These are phyloP conservation scores for Anarrhichthys ocellatus DNA, from an alignment of 2,113 vertebrate species.

Conservation along the genomic window DNA sequence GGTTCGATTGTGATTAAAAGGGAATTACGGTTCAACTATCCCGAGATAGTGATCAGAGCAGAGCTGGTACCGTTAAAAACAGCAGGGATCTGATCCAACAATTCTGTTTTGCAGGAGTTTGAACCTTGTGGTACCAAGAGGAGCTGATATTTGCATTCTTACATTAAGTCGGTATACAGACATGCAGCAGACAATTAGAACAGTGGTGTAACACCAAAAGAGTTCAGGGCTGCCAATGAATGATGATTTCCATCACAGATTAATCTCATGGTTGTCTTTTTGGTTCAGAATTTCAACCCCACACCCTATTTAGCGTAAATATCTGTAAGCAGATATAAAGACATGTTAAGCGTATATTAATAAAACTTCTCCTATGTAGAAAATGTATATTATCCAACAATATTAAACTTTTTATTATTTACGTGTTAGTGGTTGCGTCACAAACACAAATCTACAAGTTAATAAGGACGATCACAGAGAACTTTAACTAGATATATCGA, in stretches of 20 bases:
- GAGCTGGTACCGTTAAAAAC: neutral
- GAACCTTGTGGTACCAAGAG: neutral
- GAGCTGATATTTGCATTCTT: neutral
- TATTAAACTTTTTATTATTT: neutral
- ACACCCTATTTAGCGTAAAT: neutral
- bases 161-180: neutral
- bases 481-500: neutral
- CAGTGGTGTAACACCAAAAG: neutral
- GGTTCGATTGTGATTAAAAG: conserved; percentile 1
- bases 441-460: too few relatives aligned
- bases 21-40: neutral
- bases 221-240: too few relatives aligned
- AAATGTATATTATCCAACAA: neutral
- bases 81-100: neutral
- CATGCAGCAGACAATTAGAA: neutral
- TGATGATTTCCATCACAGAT: neutral
- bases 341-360: neutral
- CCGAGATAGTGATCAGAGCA: neutral
- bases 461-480: neutral
- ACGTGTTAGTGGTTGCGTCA: too few relatives aligned
- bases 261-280: neutral
- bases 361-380: too few relatives aligned
- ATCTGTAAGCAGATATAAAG: neutral
- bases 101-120: neutral
- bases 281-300: neutral